Conservation (phyloP, 2,888 invertebrate species). For the Steinernema hermaphroditum region DNA sequence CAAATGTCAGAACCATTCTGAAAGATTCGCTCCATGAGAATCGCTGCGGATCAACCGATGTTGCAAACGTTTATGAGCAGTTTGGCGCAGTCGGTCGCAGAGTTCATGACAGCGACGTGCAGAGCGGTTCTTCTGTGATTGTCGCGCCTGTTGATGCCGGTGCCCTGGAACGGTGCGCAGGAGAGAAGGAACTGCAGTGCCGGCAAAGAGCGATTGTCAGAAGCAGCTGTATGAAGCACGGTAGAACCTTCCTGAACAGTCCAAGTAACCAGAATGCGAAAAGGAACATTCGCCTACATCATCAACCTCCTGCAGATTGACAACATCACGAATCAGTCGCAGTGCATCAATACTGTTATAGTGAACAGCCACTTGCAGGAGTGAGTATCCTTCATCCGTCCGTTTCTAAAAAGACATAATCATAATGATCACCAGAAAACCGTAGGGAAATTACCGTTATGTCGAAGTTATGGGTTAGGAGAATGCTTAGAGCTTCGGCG, state of each 20-base stretch:
- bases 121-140: conserved; percentile 16
- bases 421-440: neutral
- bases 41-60: neutral
- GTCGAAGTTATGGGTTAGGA: neutral
- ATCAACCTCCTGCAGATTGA: neutral
- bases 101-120: conserved; percentile 52
- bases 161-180: neutral
- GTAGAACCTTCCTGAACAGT: neutral
- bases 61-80: neutral
- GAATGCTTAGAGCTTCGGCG: neutral
- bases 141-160: neutral
- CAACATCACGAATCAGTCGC: neutral
- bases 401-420: neutral
- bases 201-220: neutral
- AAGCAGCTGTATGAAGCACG: neutral
- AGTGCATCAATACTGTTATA: neutral
- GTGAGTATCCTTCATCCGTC: neutral
- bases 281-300: neutral
- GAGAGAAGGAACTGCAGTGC: conserved; percentile 1
- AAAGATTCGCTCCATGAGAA: neutral
- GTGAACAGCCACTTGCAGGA: neutral
- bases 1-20: neutral
- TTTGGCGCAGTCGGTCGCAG: conserved; percentile 36
- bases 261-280: neutral
- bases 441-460: neutral